Evolutionary conservation across 2,888 invertebrate species (phyloP).

Genomic region (Liodrosophila aerea): DNA sequence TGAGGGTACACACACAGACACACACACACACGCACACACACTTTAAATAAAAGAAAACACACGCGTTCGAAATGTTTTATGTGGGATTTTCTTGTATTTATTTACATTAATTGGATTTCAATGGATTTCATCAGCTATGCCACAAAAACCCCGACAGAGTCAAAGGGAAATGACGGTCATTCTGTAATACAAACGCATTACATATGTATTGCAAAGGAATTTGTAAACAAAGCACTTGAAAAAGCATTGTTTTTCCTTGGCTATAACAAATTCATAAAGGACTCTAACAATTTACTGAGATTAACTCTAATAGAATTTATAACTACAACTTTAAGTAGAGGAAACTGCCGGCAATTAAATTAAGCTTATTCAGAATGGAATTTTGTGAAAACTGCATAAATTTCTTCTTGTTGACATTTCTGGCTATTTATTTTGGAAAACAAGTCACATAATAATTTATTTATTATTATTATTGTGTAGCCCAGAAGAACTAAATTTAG

Average conservation of each 20-base stretch:
- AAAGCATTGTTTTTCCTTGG: too few species aligned
- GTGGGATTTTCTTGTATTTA: constrained; percentile 64
- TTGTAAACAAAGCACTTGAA: too few species aligned
- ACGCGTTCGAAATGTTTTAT: constrained; percentile 55
- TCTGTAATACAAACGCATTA: constrained; percentile 3
- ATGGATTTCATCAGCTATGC: constrained; percentile 44
- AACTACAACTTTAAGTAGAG: too few species aligned
- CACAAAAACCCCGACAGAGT: constrained; percentile 12
- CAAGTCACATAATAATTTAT: constrained; percentile 1
- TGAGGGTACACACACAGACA: constrained; percentile 44
- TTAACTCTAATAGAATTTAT: too few species aligned
- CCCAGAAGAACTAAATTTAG: constrained; percentile 7
- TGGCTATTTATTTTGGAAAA: background rate
- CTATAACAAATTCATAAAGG: too few species aligned
- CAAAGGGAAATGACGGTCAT: constrained; percentile 20
- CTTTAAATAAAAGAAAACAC: constrained; percentile 62
- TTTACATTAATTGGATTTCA: constrained; percentile 76
- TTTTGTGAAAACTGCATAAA: too few species aligned
- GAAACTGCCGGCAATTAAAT: too few species aligned
- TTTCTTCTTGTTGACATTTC: background rate
- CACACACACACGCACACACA: constrained; percentile 8
- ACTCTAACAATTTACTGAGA: too few species aligned
- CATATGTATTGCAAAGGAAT: too few species aligned
- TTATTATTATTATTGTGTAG: constrained; percentile 17
- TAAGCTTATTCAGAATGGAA: too few species aligned